Evolutionary conservation across 2,888 invertebrate genomes (phyloP), one percentile per base, ranked within the genome.

Genomic region (Piscicola geometra): DNA sequence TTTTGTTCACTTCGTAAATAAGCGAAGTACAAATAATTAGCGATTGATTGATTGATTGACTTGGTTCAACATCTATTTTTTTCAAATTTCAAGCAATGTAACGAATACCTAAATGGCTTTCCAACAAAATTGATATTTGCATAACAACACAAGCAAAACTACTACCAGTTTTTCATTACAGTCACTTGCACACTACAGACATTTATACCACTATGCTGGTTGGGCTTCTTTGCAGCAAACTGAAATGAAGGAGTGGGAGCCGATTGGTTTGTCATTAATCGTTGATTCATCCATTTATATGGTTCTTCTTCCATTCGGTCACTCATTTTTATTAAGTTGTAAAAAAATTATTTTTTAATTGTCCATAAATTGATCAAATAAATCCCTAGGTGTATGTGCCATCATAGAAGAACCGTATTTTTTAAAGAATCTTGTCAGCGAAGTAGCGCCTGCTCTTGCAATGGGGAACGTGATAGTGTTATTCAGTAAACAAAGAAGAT

Each of bases 121-220:
- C n/a, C 41, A 41, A 5, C 5, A 5, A 41, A 5, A 41, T 15
- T 9, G 9, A 41, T 15, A 41, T 15, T 9, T 15, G 15, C 41
- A 41, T 15, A 41, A 5, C 5, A 5, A 41, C 41, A 41, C 41
- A 41, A 41, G 15, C 41, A 41, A 41, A 41, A n/a, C n/a, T n/a
- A n/a, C n/a, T n/a, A n/a, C n/a, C n/a, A n/a, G n/a, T 41, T 41
- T 41, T 41, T 9, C 15, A 9, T 41, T 41, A 9, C 15, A 41
- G 5, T 9, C 41, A 9, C 15, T 41, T 41, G 41, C 5, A 41
- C 41, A 9, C 41, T 21, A 25, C 60, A 56, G 60, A 71, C 87
- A 86, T 81, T 85, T 88, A 77, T 86, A 86, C 81, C 88, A 88
- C 81, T 87, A 88, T 82, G 86, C 88, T 25, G 86, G 86, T 76